Evolutionary conservation across 2,888 invertebrate genomes (phyloP), one percentile per base, ranked within the genome.

Genomic region (Sinopyrophorus schimmeli): DNA sequence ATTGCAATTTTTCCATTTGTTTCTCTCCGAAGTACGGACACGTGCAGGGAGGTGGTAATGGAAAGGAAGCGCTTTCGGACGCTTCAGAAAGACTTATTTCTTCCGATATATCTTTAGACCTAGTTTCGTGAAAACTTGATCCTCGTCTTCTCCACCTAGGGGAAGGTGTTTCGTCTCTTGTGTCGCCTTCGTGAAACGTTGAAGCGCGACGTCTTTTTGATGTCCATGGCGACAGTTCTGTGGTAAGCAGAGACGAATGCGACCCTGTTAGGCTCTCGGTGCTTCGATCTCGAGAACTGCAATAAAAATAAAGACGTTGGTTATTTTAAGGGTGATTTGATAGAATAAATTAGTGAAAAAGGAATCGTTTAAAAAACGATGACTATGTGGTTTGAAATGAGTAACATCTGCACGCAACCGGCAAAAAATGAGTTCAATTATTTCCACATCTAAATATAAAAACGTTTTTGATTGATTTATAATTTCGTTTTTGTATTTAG

Each of bases 1-100:
- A 69, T 39, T 65, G 71, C 54, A 71, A 74, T 60, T 60, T 77
- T 46, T 81, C 76, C 55, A 79, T 70, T 11, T 82, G 80, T 1
- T 82, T 81, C 53, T 85, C 81, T 0, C 89, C 88, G 63, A 90
- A 89, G 62, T 89, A 89, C 0, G 89, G 88, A 63, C 89, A 89
- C 0, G 88, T 87, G 68, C 89, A 89, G 0, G 88, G 87, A 1
- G 87, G 86, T 2, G 88, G 87, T 23, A 89, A 66, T 5, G 81
- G 76, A 14, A 82, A 68, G 16, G 73, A 70, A 26, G 62, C 60
- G 47, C 54, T 65, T 53, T 69, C 71, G 10, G 58, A 57, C 2
- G 62, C 62, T 48, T 58, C 57, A 30, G 43, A 52, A 37, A 51
- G 54, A 46, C 30, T 53, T 10, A 70, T 66, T 24, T 59, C 58